Evolutionary conservation across 1,140 invertebrate species (phyloP), one percentile per base, ranked within the genome.

Genomic region (Zophobas atratus): DNA sequence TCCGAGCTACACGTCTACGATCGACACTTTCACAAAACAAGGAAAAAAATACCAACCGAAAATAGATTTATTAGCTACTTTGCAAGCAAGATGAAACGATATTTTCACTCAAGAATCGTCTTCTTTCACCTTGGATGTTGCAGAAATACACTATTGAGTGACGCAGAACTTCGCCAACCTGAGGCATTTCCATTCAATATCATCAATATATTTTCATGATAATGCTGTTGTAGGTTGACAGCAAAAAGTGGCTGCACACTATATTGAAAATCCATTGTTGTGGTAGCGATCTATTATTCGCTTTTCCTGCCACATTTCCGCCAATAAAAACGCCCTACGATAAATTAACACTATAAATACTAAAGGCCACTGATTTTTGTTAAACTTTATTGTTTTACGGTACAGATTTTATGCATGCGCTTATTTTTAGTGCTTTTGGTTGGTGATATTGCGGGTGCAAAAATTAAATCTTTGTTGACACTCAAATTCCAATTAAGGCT

Each of bases 171-270:
- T 51, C 49, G 33, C 38, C 60, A 67, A 67, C 60, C 60, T 43
- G 39, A 67, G 60, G 60, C 60, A 67, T 67, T 67, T 67, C 60
- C 39, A 41, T 67, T 67, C 60, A 72, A 33, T 55, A 53, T 72
- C 70, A 72, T 72, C 70, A 51, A 72, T 72, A 72, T 41, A 72
- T 72, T 67, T 72, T 72, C 70, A 72, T 55, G 70, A 72, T 72
- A 72, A 72, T 55, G 51, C 46, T 55, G 70, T 72, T 51, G 48
- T 53, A 20, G 51, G 70, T 72, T 72, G 70, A 72, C 70, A 72
- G 51, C 70, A 72, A 72, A 72, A 72, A 67, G 51, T 72, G 70
- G 70, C 51, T 72, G 35, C 34, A 41, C 41, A 49, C 67, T 71
- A 53, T 72, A 53, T 55, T 72, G 70, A 72, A 72, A 72, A 53